A percentile compares a stretch with the other conserved stretches of the same genome.
Evolutionary conservation across 1,140 invertebrate genomes (phyloP).

Genomic region (Frieseomelitta varia): DNA sequence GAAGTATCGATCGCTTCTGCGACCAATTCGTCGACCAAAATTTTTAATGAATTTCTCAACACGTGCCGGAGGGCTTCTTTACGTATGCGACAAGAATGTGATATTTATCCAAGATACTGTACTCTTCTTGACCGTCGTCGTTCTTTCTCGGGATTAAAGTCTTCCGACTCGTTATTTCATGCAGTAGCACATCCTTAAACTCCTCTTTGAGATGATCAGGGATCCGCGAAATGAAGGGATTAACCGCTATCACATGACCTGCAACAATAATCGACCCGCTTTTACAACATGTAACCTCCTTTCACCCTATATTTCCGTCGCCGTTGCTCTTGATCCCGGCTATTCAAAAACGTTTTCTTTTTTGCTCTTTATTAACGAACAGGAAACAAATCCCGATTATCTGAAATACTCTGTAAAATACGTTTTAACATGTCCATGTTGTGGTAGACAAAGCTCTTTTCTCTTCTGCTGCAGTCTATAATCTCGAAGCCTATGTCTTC

Average conservation of each 20-base stretch:
- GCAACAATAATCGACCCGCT: conserved; percentile 60
- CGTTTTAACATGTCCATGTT: conserved; percentile 84
- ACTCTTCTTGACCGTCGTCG: conserved; percentile 65
- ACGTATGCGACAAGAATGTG: conserved; percentile 76
- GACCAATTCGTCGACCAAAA: too few relatives aligned
- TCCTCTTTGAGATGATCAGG: conserved; percentile 85
- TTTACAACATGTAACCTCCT: background rate
- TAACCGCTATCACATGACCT: conserved; percentile 89
- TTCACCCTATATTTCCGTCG: background rate
- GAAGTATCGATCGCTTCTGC: too few relatives aligned
- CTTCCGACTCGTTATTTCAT: conserved; percentile 73
- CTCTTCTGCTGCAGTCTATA: conserved; percentile 85
- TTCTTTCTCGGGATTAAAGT: conserved; percentile 70
- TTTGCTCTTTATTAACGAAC: background rate
- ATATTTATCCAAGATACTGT: conserved; percentile 76
- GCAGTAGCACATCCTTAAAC: conserved; percentile 82
- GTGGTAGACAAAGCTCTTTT: conserved; percentile 85
- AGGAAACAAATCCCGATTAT: background rate
- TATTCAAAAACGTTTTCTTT: background rate
- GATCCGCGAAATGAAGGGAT: conserved; percentile 88
- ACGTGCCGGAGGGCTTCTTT: conserved; percentile 65
- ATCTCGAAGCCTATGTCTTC: conserved; percentile 86
- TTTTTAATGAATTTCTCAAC: background rate
- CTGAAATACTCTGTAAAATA: conserved; percentile 72
- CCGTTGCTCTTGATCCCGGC: background rate